Evolutionary conservation across 2,797 vertebrate genomes (phyloP), one percentile per base, ranked within the genome.

Genomic region (Novumbra hubbsi): DNA sequence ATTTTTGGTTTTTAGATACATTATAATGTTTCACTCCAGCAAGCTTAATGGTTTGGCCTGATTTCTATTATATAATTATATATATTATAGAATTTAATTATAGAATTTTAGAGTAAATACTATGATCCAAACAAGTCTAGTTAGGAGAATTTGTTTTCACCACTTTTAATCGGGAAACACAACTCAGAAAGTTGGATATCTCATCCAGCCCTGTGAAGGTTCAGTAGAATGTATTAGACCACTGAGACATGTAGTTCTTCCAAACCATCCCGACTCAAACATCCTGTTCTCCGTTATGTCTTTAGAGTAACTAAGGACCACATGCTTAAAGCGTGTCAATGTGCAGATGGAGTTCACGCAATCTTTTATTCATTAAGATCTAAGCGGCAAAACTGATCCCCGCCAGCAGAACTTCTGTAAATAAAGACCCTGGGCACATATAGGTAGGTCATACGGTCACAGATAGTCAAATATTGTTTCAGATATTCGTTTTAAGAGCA

Each of bases 401-500:
- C 17, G 55, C 24, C 55, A 57, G 55, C 55, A 57, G 11, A 24
- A 12, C 21, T 21, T 57, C 21, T 24, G 21, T 57, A 21, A 21
- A 57, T 24, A 57, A n/a, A 70, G 16, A 32, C 14, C 24, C 57
- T 71, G 21, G 38, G 5, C 45, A 52, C 28, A 74, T 63, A 76
- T 14, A 68, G 24, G 63, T 73, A 82, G 69, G 74, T 57, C 17
- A 9, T 24, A 45, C 66, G 9, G 41, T 75, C 75, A 75, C 63
- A 73, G 75, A n/a, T 11, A 21, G 55, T 77, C 17, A 73, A 70
- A 66, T 69, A 75, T 66, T 32, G 24, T 62, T 41, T 28, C 55
- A 78, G 80, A 27, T 63, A 70, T 85, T 67, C 30, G n/a, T 80
- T 86, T 76, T 68, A 71, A 70, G 57, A 57, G 66, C 70, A 67